Conservation (phyloP, 2,888 invertebrate species). For the Agonopterix alstromeriana region DNA sequence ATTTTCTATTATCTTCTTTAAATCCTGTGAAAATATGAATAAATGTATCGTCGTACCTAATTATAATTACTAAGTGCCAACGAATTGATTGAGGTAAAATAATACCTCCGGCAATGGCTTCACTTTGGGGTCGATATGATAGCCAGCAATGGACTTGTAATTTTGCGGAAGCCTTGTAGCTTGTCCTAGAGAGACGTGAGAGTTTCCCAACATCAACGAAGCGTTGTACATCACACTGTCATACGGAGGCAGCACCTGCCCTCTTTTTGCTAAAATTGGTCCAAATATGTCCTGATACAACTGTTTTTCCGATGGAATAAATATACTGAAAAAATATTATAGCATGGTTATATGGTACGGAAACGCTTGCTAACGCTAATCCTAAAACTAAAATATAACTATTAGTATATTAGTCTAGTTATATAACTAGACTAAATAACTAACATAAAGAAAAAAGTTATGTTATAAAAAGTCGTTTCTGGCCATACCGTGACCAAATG, state of each 20-base stretch:
- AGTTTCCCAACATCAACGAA: slow-evolving; percentile 42
- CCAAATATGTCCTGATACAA: slow-evolving; percentile 19
- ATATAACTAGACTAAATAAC: too few relatives aligned
- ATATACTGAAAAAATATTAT: slow-evolving; percentile 11
- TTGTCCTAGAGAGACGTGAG: slow-evolving; percentile 35
- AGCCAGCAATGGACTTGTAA: slow-evolving; percentile 42
- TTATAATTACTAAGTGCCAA: too few relatives aligned
- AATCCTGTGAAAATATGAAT: slow-evolving; percentile 19
- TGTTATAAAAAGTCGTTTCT: too few relatives aligned
- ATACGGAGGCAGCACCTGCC: slow-evolving; percentile 27
- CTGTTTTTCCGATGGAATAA: slow-evolving; percentile 5
- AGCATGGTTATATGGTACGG: background rate
- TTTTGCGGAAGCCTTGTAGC: slow-evolving; percentile 34
- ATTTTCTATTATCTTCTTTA: slow-evolving; percentile 39
- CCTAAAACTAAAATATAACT: too few relatives aligned
- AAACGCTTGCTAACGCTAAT: too few relatives aligned
- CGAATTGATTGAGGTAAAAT: background rate
- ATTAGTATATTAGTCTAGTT: too few relatives aligned
- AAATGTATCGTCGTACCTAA: too few relatives aligned
- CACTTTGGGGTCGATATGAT: slow-evolving; percentile 35
- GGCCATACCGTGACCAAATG: too few relatives aligned
- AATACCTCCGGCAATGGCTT: slow-evolving; percentile 39
- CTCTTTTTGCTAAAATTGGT: slow-evolving; percentile 26
- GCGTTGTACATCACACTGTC: slow-evolving; percentile 34
- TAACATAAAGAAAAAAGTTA: too few relatives aligned